Percentiles rank a stretch among this genome's conserved stretches.
Conservation (phyloP, 2,113 vertebrate species). For the Brienomyrus brachyistius region DNA sequence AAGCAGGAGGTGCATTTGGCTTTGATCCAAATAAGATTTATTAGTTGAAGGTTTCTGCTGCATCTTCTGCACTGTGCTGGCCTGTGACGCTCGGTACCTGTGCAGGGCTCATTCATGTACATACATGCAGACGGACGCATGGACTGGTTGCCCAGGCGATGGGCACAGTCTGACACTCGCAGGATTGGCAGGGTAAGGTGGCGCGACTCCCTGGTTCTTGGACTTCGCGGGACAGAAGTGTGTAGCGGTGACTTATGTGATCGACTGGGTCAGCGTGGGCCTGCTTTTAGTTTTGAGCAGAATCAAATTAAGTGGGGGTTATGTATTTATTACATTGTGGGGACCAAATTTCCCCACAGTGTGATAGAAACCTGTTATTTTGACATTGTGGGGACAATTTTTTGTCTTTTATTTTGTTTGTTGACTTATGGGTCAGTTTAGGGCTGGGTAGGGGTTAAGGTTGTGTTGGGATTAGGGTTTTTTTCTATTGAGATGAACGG, state of each 20-base stretch:
- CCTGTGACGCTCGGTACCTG: background rate
- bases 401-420: background rate
- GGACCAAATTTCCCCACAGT: no score
- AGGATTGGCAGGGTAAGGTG: background rate
- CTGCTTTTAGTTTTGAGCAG: background rate
- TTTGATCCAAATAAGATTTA: background rate
- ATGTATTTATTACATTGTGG: no score
- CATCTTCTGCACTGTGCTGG: background rate
- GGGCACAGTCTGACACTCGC: background rate
- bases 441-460: background rate
- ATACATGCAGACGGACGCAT: background rate
- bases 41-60: background rate
- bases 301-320: background rate
- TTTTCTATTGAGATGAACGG: background rate
- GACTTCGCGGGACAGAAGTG: background rate
- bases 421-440: background rate
- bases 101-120: background rate
- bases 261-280: background rate
- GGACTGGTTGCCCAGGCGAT: background rate
- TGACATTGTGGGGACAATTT: no score
- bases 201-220: background rate
- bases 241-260: background rate
- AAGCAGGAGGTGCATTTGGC: background rate
- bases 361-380: no score
- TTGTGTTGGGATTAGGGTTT: background rate